Percentiles rank a stretch among this genome's conserved stretches.
phyloP scores from a whole-genome alignment of 1,140 invertebrate genomes.

The Leucophenga varia region DNA sequence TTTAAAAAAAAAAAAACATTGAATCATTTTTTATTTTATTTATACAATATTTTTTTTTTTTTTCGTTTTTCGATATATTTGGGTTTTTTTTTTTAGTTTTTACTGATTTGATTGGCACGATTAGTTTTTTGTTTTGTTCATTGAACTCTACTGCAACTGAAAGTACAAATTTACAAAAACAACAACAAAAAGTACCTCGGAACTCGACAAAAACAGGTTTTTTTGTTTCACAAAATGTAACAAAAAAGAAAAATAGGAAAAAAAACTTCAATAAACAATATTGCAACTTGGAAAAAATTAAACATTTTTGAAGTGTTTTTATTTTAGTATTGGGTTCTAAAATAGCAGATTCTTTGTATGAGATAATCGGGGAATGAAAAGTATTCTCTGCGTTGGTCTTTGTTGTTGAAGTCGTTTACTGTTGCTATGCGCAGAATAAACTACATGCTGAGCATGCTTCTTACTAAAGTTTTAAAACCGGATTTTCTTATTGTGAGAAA shows the following conservation, averaged over 20 bases:
- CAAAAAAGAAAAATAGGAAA: not conserved
- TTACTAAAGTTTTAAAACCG: no score
- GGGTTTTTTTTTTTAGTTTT: not conserved
- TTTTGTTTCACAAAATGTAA: slow-evolving; percentile 1
- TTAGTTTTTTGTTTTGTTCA: not conserved
- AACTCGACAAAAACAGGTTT: not conserved
- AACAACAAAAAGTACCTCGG: no score
- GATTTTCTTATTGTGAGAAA: no score
- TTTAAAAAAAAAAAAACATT: slow-evolving; percentile 20
- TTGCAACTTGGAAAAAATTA: slow-evolving; percentile 28
- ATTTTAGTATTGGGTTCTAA: no score
- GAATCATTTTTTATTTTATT: slow-evolving; percentile 1
- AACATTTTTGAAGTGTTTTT: no score
- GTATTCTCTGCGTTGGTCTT: no score
- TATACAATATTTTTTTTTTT: not conserved
- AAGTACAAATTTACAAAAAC: slow-evolving; percentile 7
- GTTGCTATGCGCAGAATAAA: no score
- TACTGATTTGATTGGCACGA: not conserved
- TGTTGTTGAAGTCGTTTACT: no score
- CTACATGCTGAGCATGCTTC: no score
- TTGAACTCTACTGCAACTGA: not conserved
- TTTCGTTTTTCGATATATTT: slow-evolving; percentile 2
- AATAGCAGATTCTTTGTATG: no score
- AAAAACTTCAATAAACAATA: slow-evolving; percentile 2
- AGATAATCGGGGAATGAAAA: no score